Conservation (phyloP, 2,888 invertebrate species). For the Miltochrista miniata region DNA sequence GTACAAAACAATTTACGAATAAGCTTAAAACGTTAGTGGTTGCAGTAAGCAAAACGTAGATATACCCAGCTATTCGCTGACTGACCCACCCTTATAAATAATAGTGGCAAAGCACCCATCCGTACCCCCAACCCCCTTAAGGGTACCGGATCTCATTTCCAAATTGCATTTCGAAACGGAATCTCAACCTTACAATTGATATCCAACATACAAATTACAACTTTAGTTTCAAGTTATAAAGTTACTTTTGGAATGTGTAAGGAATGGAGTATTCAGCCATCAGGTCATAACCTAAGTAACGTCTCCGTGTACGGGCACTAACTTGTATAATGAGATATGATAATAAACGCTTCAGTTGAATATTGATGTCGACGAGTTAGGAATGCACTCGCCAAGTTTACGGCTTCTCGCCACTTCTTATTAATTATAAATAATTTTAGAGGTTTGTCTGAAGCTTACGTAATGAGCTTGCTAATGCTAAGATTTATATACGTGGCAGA, state of each 20-base stretch:
- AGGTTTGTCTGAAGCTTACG: conserved; percentile 21
- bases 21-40: conserved; percentile 60
- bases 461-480: conserved; percentile 1
- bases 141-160: conserved; percentile 82
- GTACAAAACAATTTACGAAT: conserved; percentile 68
- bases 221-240: conserved; percentile 31
- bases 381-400: conserved; percentile 75
- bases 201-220: conserved; percentile 41
- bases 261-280: conserved; percentile 62
- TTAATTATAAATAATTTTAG: conserved; percentile 41
- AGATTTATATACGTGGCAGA: neutral
- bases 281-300: conserved; percentile 74
- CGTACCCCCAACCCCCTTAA: conserved; percentile 66
- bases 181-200: conserved; percentile 74
- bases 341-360: conserved; percentile 81
- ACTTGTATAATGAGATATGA: conserved; percentile 84
- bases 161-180: conserved; percentile 81
- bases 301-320: conserved; percentile 74
- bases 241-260: conserved; percentile 40
- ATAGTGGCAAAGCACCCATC: conserved; percentile 76
- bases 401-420: conserved; percentile 44
- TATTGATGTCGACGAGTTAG: conserved; percentile 80
- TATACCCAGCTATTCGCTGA: conserved; percentile 62
- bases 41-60: conserved; percentile 52
- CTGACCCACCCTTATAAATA: conserved; percentile 83